Conservation (phyloP, 2,888 invertebrate genomes). For the Chrysodeixis includens region DNA sequence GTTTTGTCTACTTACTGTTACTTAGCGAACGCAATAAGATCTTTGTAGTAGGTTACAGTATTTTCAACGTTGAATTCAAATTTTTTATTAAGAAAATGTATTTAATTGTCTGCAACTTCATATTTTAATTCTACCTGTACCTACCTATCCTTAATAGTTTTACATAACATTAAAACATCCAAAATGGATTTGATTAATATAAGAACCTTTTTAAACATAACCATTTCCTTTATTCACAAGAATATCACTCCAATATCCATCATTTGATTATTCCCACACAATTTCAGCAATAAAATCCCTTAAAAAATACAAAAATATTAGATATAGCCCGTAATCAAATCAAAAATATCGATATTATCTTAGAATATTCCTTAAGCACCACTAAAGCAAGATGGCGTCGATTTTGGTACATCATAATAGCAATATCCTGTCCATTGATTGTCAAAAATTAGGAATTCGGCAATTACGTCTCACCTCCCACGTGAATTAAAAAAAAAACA, state of each 20-base stretch:
- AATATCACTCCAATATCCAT: neutral
- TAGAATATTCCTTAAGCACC: constrained; percentile 66
- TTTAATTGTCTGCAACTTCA: too few relatives aligned
- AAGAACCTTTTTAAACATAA: constrained; percentile 1
- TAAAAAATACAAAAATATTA: constrained; percentile 42
- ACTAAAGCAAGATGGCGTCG: constrained; percentile 59
- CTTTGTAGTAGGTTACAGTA: too few relatives aligned
- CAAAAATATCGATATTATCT: constrained; percentile 61
- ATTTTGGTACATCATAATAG: constrained; percentile 83
- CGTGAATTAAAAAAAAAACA: constrained; percentile 80
- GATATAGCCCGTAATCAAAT: constrained; percentile 47
- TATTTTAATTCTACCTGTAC: too few relatives aligned
- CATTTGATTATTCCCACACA: constrained; percentile 29
- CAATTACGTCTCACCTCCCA: constrained; percentile 88
- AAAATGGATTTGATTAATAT: neutral
- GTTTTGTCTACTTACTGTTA: too few relatives aligned
- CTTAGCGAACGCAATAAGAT: too few relatives aligned
- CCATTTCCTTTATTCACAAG: constrained; percentile 5
- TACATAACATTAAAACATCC: too few relatives aligned
- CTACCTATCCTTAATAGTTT: too few relatives aligned
- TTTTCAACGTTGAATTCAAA: too few relatives aligned
- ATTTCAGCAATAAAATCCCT: constrained; percentile 48
- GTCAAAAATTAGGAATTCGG: constrained; percentile 89
- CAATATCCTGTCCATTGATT: constrained; percentile 88
- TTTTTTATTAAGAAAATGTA: too few relatives aligned